phyloP scores from a whole-genome alignment of 2,113 vertebrate species.

The Gavialis gangeticus region DNA sequence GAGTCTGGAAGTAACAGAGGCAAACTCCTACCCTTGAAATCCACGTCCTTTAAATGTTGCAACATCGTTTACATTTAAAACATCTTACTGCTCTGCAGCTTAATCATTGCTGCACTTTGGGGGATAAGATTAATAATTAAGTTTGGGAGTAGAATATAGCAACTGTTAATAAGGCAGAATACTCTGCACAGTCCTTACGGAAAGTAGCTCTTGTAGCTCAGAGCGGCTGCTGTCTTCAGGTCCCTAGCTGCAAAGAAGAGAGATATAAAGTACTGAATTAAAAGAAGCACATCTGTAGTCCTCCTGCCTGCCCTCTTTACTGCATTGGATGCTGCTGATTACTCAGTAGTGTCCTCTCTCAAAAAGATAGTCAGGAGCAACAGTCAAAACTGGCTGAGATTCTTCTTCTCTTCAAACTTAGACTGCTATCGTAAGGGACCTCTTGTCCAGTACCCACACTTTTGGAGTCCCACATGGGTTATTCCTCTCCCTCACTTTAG shows the following conservation, averaged over 20 bases:
- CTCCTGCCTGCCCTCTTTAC: not conserved
- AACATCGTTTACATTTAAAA: slow-evolving; percentile 38
- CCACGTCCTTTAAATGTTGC: not conserved
- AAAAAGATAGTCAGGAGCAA: not conserved
- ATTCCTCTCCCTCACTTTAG: not conserved
- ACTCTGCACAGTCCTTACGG: slow-evolving; percentile 58
- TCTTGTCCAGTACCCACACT: not conserved
- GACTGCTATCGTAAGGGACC: not conserved
- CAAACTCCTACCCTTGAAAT: slow-evolving; percentile 51
- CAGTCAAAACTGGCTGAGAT: not conserved
- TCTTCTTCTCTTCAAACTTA: not conserved
- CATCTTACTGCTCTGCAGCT: slow-evolving; percentile 60
- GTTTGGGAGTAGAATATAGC: slow-evolving; percentile 64
- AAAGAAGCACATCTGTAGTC: slow-evolving; percentile 43
- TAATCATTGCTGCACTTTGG: slow-evolving; percentile 67
- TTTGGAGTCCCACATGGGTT: not conserved
- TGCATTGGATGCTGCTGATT: not conserved
- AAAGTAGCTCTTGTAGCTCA: slow-evolving; percentile 52
- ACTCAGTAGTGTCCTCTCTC: not conserved
- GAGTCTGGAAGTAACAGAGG: slow-evolving; percentile 2
- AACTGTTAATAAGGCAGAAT: slow-evolving; percentile 70
- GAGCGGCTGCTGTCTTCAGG: slow-evolving; percentile 19
- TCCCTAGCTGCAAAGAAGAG: slow-evolving; percentile 1
- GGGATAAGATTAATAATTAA: slow-evolving; percentile 74
- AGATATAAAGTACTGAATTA: slow-evolving; percentile 45